A percentile compares a stretch with the other conserved stretches of the same genome.
phyloP scores from a whole-genome alignment of 2,797 vertebrate species.

The Nothura maculosa region DNA sequence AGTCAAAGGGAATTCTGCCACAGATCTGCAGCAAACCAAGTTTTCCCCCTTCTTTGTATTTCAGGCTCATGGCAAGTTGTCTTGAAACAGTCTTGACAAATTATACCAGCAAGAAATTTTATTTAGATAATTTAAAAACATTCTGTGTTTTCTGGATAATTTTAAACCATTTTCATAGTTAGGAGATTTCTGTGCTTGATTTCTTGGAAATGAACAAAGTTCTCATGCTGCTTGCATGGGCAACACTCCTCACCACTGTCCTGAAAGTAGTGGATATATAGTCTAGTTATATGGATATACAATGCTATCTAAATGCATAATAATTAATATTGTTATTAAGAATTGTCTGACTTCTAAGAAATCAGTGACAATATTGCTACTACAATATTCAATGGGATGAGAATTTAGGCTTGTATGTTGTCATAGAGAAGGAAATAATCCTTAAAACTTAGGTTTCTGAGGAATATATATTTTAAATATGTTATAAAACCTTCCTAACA shows the following conservation, averaged over 20 bases:
- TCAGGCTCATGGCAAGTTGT: neutral
- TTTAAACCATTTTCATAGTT: conserved; percentile 9
- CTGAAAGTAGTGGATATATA: neutral
- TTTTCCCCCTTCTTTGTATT: neutral
- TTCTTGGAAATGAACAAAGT: conserved; percentile 6
- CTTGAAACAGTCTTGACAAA: neutral
- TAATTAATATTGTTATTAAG: neutral
- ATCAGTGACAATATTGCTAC: neutral
- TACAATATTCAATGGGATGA: neutral
- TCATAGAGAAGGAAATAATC: neutral
- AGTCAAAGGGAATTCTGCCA: neutral
- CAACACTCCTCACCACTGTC: neutral
- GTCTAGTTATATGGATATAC: neutral
- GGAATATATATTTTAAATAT: neutral
- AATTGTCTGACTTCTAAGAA: neutral
- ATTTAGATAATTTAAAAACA: neutral
- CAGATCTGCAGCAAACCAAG: neutral
- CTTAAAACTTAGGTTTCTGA: neutral
- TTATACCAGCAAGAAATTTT: neutral
- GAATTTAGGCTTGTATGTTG: neutral
- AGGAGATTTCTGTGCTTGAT: neutral
- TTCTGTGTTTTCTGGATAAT: neutral
- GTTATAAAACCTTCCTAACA: neutral
- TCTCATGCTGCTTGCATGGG: neutral
- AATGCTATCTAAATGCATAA: neutral